Evolutionary conservation across 2,113 vertebrate genomes (phyloP), one percentile per base, ranked within the genome.

Genomic region (Pteronura brasiliensis): DNA sequence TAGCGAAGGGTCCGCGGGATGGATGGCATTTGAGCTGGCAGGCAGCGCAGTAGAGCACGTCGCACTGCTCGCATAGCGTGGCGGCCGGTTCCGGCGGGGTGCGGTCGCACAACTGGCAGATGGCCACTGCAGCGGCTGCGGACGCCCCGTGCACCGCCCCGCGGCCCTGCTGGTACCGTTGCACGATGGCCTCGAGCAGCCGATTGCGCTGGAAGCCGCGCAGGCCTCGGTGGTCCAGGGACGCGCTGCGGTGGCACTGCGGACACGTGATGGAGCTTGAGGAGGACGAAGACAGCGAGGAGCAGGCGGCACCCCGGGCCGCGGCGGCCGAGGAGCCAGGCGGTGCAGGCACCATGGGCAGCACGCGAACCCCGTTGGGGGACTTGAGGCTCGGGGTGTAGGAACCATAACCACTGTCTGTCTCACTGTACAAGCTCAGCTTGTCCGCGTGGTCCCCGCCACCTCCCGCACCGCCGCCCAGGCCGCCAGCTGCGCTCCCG

Each of bases 321-420:
- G 97, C 91, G 0, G 98, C 98, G 0, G 98, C 97, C 1, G 97
- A 98, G 34, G 98, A 96, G 65, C 98, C 97, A 0, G 98, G 86
- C 1, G 98, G 98, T 13, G 98, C 97, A 0, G 98, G 98, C 34
- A 98, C 98, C 69, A 98, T 98, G 1, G 99, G 99, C 76, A 99
- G 99, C 61, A 99, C 99, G 61, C 99, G 99, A 63, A 99, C 99
- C 8, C 99, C 99, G 97, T 99, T 99, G 1, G 99, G 99, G 4
- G 99, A 99, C 98, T 99, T 99, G 83, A 99, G 99, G 98, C 99
- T 99, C 67, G 99, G 99, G 0, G 99, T 99, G 99, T 99, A 99
- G 82, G 99, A 99, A 65, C 99, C 99, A 96, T 99, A 99, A 34
- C 99, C 99, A 98, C 99, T 99, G 99, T 99, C 99, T 61, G 99